Base-by-base conservation (phyloP, 2,113 vertebrate species). In the Lethenteron reissneri region DNA sequence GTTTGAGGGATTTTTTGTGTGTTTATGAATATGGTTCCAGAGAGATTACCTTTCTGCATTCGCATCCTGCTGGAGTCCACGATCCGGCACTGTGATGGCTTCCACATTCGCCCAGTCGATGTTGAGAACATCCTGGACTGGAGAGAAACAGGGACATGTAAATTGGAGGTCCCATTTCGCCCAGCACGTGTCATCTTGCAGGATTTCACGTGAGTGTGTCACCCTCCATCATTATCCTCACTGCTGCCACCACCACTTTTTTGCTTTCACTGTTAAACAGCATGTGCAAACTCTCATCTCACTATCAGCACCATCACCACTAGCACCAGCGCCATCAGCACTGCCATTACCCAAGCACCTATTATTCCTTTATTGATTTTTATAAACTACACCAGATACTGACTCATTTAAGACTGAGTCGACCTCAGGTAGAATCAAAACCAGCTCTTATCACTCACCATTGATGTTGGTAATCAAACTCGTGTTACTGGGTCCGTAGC, bases 151-250 rank as follows among this genome's bases (percentile, higher is more conserved):
- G 91, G 95, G 79, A 81, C 82, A 58, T 79, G 87, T 70, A 85
- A 80, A 25, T 86, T 97, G 74, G 94, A 99, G 81, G 90, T 99
- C 3, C 92, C 92, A 0, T 99, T 99, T 81, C 88, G 82, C 70
- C 92, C 94, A 11, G 88, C 94, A 2, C 86, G 92, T 0, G 92
- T 97, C 77, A 96, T 99, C 77, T 81, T 99, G 14, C 92, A 97
- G 76, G 94, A 97, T 77, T 94, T 95, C 74, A 99, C 94, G 94
- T 99, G 81, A 78, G 89, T 82, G 68, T 62, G 2, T 5, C 41
- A 41, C 4, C 12, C 41, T 58, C 5, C n/a, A 56, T n/a, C 56
- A 12, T n/a, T 12, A 41, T n/a, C 12, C 9, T 4, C 19, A 3
- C 8, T 21, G 2, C 57, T 15, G 19, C 19, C 57, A 58, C 12